phyloP scores from a whole-genome alignment of 2,888 invertebrate species.

The Lamellibrachia satsuma region DNA sequence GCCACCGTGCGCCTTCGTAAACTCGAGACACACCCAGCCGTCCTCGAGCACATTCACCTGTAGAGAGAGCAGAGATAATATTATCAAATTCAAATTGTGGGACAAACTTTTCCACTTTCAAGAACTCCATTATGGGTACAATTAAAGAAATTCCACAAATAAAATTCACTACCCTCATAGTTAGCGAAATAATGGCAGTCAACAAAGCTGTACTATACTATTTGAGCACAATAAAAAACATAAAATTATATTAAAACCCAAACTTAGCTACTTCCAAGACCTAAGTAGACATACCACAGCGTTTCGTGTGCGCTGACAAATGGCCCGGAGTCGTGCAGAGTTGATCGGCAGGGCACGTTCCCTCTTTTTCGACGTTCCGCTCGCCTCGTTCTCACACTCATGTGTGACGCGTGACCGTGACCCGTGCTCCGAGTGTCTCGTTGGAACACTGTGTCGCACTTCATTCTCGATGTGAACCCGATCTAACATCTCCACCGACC shows the following conservation, averaged over 20 bases:
- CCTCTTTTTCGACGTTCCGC: background rate
- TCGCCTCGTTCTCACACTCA: background rate
- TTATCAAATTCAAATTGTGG: background rate
- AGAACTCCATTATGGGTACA: too few species aligned
- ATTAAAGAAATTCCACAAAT: too few species aligned
- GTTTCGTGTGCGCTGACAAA: constrained; percentile 85
- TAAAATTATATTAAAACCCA: background rate
- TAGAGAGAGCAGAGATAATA: background rate
- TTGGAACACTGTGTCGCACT: background rate
- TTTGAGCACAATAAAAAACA: background rate
- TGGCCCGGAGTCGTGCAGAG: constrained; percentile 80
- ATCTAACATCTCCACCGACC: constrained; percentile 6
- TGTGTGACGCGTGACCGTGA: background rate
- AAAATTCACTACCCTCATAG: too few species aligned
- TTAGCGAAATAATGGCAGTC: too few species aligned
- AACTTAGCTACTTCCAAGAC: background rate
- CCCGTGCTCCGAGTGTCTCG: background rate
- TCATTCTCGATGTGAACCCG: constrained; percentile 34
- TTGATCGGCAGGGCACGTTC: constrained; percentile 71
- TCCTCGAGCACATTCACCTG: constrained; percentile 74
- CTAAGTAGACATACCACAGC: constrained; percentile 57
- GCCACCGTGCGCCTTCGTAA: constrained; percentile 76
- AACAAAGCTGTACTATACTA: too few species aligned
- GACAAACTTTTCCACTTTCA: too few species aligned
- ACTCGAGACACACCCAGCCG: constrained; percentile 86